A percentile compares a stretch with the other conserved stretches of the same genome.
Evolutionary conservation across 1,140 invertebrate genomes (phyloP).

Genomic region (Telenomus remus): DNA sequence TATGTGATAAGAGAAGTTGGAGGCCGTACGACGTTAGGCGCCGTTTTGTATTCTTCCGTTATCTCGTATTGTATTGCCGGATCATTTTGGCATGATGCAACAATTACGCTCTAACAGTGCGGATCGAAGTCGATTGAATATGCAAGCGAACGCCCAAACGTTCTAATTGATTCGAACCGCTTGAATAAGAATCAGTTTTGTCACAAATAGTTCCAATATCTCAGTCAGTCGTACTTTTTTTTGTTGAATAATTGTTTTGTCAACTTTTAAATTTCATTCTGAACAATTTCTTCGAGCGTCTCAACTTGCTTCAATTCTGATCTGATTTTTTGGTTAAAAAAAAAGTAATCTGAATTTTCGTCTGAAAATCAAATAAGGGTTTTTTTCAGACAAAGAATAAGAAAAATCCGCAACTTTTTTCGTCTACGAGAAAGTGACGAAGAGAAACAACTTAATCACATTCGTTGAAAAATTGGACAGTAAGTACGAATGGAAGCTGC

Average conservation of each 20-base stretch:
- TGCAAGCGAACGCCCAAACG: slow-evolving; percentile 8
- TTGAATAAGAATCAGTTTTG: slow-evolving; percentile 15
- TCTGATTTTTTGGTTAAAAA: no score
- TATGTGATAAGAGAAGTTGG: slow-evolving; percentile 56
- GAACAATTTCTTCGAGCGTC: no score
- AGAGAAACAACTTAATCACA: slow-evolving; percentile 51
- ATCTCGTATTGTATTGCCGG: slow-evolving; percentile 32
- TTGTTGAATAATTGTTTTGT: not conserved
- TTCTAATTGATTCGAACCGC: slow-evolving; percentile 22
- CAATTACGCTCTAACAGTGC: slow-evolving; percentile 20
- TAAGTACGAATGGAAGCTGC: slow-evolving; percentile 39
- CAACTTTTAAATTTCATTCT: not conserved
- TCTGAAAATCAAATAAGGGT: no score
- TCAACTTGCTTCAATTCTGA: no score
- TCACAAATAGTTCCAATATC: slow-evolving; percentile 9
- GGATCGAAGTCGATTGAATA: slow-evolving; percentile 9
- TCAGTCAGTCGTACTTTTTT: not conserved
- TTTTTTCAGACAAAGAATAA: no score
- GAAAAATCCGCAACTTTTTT: no score
- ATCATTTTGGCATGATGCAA: slow-evolving; percentile 33
- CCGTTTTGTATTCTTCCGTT: slow-evolving; percentile 54
- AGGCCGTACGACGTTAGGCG: slow-evolving; percentile 41
- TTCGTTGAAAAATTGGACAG: slow-evolving; percentile 50
- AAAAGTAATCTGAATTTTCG: no score
- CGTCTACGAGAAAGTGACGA: slow-evolving; percentile 28